These are phyloP conservation scores for Chironex yamaguchii DNA, from an alignment of 30 jellyfish, hydroid and myxozoan species.

Conservation along the genomic window DNA sequence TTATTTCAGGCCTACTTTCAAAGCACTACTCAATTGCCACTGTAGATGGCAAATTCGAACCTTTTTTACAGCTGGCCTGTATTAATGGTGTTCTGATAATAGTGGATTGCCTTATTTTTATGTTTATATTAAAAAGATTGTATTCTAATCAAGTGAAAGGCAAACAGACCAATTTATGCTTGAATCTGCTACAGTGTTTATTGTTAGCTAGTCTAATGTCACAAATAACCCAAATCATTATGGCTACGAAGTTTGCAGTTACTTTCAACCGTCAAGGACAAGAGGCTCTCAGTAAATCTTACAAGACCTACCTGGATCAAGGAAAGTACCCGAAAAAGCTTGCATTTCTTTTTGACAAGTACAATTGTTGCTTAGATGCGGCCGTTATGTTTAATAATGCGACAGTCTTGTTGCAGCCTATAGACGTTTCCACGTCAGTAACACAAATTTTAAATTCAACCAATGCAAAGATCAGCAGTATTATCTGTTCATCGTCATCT, in stretches of 20 bases:
- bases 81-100: background rate
- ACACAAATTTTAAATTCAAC: no score
- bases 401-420: no score
- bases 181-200: background rate
- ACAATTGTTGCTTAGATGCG: no score
- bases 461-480: no score
- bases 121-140: background rate
- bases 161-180: background rate
- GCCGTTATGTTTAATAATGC: no score
- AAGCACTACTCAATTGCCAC: background rate
- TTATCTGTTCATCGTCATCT: no score
- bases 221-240: background rate
- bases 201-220: background rate
- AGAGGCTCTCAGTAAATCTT: no score
- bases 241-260: background rate
- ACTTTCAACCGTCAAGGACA: no score
- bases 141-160: background rate
- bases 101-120: background rate
- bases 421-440: no score
- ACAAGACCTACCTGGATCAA: no score
- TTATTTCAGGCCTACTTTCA: background rate
- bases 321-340: no score
- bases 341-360: no score
- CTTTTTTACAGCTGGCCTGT: background rate
- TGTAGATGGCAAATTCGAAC: background rate